Evolutionary conservation across 2,888 invertebrate genomes (phyloP), one percentile per base, ranked within the genome.

Genomic region (Geotrupes spiniger): DNA sequence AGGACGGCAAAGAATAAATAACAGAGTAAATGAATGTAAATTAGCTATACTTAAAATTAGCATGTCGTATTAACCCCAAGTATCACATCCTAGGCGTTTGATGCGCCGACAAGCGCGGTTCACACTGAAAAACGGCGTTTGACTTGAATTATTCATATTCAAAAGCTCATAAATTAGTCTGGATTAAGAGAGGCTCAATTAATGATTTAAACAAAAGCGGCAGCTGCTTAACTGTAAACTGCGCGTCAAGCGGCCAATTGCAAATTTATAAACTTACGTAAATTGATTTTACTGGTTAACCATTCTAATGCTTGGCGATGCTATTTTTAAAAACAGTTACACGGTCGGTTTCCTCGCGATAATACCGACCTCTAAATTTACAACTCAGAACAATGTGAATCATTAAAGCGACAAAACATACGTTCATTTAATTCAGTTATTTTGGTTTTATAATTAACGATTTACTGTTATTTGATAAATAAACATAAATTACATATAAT

Each of bases 31-130:
- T 70, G 66, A 68, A 72, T 70, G 70, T 71, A 72, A 71, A 72
- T 72, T 72, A 68, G 68, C 63, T 65, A 61, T 64, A 66, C 59
- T 68, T 66, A 64, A 68, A 69, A 70, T 72, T 72, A 72, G 72
- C 72, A 71, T 72, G 71, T 69, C 64, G 52, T 63, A 67, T 68
- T 67, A 64, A 68, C 65, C 66, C 61, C 63, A 58, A 63, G 59
- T 63, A 64, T 61, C 65, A 65, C 62, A 65, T 64, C 63, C 65
- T 64, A 49, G 56, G 56, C 60, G 53, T 63, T 63, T 63, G 63
- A 60, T 58, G 59, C 58, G 58, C 60, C 61, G 61, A 41, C 46
- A 49, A 48, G 53, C 36, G 40, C 50, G 41, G 28, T 45, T 54
- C 49, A 53, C 57, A 54, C 46, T 49, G 47, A 37, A 39, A 46